Evolutionary conservation across 1,140 invertebrate genomes (phyloP).

Genomic region (Formica exsecta): DNA sequence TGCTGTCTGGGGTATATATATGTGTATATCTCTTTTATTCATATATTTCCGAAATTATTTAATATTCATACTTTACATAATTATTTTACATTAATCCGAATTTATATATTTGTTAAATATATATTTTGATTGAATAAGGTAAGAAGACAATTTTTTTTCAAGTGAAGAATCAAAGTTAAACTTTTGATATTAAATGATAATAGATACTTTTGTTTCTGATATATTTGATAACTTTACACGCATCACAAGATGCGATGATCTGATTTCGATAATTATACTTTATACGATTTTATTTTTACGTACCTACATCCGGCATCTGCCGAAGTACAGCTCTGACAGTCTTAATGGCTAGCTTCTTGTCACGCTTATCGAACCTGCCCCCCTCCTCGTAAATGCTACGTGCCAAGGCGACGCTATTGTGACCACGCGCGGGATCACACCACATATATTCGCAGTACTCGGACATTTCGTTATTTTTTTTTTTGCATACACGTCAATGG

Average conservation of each 20-base stretch:
- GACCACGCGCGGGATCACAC: conserved; percentile 78
- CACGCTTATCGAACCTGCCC: conserved; percentile 79
- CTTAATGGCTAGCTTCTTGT: conserved; percentile 85
- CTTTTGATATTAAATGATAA: no score
- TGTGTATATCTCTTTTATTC: no score
- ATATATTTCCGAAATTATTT: no score
- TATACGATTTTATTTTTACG: conserved; percentile 57
- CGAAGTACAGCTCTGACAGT: conserved; percentile 87
- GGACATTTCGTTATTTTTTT: conserved; percentile 76
- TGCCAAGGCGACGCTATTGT: conserved; percentile 74
- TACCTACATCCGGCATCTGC: conserved; percentile 87
- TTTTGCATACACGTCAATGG: background rate
- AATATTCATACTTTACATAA: no score
- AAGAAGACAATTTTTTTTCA: no score
- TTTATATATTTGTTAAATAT: no score
- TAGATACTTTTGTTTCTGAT: background rate
- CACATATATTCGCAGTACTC: conserved; percentile 86
- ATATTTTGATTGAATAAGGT: no score
- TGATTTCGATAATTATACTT: background rate
- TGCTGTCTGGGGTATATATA: no score
- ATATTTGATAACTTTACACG: background rate
- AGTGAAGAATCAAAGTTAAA: no score
- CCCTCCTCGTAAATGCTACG: conserved; percentile 81
- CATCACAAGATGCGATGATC: background rate
- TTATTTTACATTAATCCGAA: no score